Evolutionary conservation across 2,797 vertebrate genomes (phyloP), one percentile per base, ranked within the genome.

Genomic region (Danio jaintianensis): DNA sequence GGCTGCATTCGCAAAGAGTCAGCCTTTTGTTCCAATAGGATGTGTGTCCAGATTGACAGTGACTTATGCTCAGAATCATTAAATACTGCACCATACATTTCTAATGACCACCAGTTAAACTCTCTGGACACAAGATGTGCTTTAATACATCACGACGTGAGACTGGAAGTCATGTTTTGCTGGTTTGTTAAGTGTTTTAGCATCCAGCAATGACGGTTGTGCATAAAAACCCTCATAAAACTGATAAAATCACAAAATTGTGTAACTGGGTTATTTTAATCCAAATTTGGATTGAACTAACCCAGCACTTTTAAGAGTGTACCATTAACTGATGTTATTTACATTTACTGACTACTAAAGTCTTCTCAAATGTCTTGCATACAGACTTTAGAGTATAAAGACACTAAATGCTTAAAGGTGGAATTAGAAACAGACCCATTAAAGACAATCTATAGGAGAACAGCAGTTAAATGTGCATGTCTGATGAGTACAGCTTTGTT

Each of bases 401-500:
- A 80, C 62, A 58, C 62, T 59, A 75, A 75, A 82, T 8, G 52
- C 69, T 79, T 48, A 42, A 84, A 78, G 80, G 74, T 56, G 75
- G 64, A 84, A 59, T 70, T 75, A 71, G 75, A 42, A 62, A 67
- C 52, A 75, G 72, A 77, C 67, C 56, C 64, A 79, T 66, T 79
- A 59, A 48, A 61, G 75, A 79, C 69, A 79, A 52, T 82, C 58
- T 67, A 75, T 53, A 48, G 71, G 22, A 79, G 74, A 71, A 73
- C 56, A 82, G 64, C 78, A 85, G 74, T 73, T 63, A 77, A 61
- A 62, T 77, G 72, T 69, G 69, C 78, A 83, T 58, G 55, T 75
- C 45, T 78, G 64, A 69, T 70, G 29, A 85, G 64, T 71, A 56
- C 64, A 72, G 58, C 78, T 72, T 83, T 55, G 68, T 61, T 85